Evolutionary conservation across 2,888 invertebrate species (phyloP).

Genomic region (Gibbula magus): DNA sequence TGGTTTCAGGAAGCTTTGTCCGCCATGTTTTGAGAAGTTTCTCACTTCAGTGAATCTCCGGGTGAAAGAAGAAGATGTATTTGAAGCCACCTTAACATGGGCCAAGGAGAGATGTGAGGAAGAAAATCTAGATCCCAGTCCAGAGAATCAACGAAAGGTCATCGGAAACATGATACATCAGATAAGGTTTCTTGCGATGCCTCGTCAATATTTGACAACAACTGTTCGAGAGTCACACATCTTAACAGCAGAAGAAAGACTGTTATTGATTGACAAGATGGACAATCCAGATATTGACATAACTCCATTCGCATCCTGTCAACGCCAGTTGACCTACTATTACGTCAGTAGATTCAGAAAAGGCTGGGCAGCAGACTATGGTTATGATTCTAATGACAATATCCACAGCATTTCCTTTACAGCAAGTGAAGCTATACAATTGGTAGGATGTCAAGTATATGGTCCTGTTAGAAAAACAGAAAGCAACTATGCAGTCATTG

Average conservation of each 20-base stretch:
- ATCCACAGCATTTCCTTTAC: too few species aligned
- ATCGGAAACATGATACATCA: constrained; percentile 40
- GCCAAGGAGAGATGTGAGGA: constrained; percentile 42
- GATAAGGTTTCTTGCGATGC: constrained; percentile 47
- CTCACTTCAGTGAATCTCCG: constrained; percentile 44
- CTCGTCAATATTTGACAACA: constrained; percentile 38
- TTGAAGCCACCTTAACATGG: constrained; percentile 44
- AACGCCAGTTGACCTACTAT: too few species aligned
- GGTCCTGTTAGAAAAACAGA: too few species aligned
- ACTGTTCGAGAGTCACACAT: constrained; percentile 41
- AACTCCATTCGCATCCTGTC: constrained; percentile 47
- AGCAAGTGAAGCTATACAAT: too few species aligned
- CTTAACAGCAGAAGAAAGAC: constrained; percentile 34
- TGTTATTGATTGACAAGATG: constrained; percentile 64
- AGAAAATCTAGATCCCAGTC: constrained; percentile 21
- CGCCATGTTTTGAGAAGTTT: too few species aligned
- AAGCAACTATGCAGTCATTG: too few species aligned
- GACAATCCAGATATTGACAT: not conserved
- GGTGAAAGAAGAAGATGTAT: too few species aligned
- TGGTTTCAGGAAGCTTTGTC: constrained; percentile 39
- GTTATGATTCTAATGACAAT: too few species aligned
- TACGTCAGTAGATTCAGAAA: too few species aligned
- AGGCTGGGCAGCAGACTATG: too few species aligned
- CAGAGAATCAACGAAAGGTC: constrained; percentile 39
- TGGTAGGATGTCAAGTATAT: too few species aligned